phyloP scores from a whole-genome alignment of 2,888 invertebrate species.

The Troides helena region DNA sequence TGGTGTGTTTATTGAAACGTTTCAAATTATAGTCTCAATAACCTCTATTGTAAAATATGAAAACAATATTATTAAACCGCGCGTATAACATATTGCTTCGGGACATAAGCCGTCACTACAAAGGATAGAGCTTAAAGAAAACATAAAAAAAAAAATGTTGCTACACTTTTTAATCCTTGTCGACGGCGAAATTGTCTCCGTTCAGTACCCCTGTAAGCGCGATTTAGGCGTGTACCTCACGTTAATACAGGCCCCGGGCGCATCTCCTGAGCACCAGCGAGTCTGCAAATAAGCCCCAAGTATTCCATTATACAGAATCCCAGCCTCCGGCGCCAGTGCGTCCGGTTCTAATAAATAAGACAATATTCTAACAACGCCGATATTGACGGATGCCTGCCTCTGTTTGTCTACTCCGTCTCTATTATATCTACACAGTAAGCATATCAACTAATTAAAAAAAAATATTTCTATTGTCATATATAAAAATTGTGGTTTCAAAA shows the following conservation, averaged over 20 bases:
- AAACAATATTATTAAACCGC: conserved; percentile 23
- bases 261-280: conserved; percentile 67
- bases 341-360: conserved; percentile 76
- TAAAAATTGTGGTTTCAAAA: not conserved
- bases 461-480: not conserved
- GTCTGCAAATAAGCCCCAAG: conserved; percentile 77
- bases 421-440: conserved; percentile 22
- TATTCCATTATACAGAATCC: conserved; percentile 80
- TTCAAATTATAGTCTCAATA: conserved; percentile 13
- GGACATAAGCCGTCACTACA: conserved; percentile 21
- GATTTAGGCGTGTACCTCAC: conserved; percentile 57
- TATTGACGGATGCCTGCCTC: conserved; percentile 47
- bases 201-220: conserved; percentile 50
- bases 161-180: conserved; percentile 38
- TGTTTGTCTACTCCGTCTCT: conserved; percentile 56
- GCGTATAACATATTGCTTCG: conserved; percentile 19
- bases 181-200: conserved; percentile 38
- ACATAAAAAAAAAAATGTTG: conserved; percentile 34
- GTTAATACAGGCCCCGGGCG: conserved; percentile 69
- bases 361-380: conserved; percentile 54
- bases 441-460: not conserved
- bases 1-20: conserved; percentile 8
- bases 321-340: conserved; percentile 66
- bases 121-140: conserved; percentile 39
- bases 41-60: conserved; percentile 18